phyloP scores from a whole-genome alignment of 2,797 vertebrate species.

The Nyctalus aviator region DNA sequence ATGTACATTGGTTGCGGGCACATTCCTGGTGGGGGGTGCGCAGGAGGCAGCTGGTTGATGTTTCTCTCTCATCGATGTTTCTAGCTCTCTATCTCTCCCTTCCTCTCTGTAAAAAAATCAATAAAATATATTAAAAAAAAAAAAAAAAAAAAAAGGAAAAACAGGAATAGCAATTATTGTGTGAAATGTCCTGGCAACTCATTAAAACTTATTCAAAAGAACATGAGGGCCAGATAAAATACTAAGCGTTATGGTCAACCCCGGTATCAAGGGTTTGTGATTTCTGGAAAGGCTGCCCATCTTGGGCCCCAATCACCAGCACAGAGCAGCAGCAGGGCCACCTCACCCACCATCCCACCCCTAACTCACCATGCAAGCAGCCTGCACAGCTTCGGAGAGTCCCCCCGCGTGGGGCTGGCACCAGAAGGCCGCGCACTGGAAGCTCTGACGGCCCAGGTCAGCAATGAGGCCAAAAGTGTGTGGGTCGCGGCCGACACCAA shows the following conservation, averaged over 20 bases:
- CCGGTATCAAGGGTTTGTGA: background rate
- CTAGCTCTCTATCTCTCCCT: too few species aligned
- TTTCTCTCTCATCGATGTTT: too few species aligned
- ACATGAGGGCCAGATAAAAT: background rate
- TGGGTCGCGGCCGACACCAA: slow-evolving; percentile 94
- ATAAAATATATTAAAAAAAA: too few species aligned
- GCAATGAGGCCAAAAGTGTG: slow-evolving; percentile 96
- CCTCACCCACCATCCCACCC: background rate
- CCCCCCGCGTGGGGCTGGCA: slow-evolving; percentile 95
- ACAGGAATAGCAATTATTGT: slow-evolving; percentile 33
- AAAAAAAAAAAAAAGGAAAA: too few species aligned
- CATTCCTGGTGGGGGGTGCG: too few species aligned
- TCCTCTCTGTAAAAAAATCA: too few species aligned
- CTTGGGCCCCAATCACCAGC: background rate
- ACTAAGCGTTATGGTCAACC: background rate
- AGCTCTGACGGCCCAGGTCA: slow-evolving; percentile 92
- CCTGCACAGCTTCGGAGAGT: slow-evolving; percentile 95
- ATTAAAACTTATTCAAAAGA: slow-evolving; percentile 52
- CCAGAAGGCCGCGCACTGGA: slow-evolving; percentile 97
- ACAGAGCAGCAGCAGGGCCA: slow-evolving; percentile 6
- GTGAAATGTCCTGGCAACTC: slow-evolving; percentile 30
- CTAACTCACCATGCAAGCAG: slow-evolving; percentile 95
- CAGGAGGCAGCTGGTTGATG: too few species aligned
- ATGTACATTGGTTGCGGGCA: too few species aligned
- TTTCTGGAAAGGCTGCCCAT: slow-evolving; percentile 14